Evolutionary conservation across 2,888 invertebrate genomes (phyloP).

Genomic region (Halictus ligatus): DNA sequence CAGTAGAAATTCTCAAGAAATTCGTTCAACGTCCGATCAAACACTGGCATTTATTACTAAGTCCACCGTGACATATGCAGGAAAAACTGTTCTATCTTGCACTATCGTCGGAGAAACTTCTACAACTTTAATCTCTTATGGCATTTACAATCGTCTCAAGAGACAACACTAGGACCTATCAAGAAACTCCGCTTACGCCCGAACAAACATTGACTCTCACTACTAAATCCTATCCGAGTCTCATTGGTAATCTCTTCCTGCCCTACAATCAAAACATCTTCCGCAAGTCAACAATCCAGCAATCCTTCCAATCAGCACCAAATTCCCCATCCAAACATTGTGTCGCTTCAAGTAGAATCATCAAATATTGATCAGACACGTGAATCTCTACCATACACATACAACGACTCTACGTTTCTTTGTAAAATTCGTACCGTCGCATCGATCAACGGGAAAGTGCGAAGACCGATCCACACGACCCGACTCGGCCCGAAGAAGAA

Average conservation of each 20-base stretch:
- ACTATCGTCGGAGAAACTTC: neutral
- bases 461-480: neutral
- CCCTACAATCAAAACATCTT: neutral
- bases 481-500: neutral
- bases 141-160: neutral
- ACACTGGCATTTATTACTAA: neutral
- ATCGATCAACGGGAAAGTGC: too few relatives aligned
- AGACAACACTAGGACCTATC: neutral
- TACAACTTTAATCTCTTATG: neutral
- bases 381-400: neutral
- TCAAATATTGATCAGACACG: neutral
- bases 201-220: neutral
- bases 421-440: neutral
- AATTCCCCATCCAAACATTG: neutral
- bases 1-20: neutral
- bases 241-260: neutral
- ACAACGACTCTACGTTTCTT: neutral
- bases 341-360: neutral
- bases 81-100: too few relatives aligned
- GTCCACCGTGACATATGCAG: neutral
- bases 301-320: neutral
- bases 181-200: neutral
- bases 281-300: neutral
- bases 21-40: neutral
- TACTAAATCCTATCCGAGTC: neutral